These are phyloP conservation scores for Ommatoiulus sabulosus DNA, from an alignment of 2,888 invertebrate species.

Conservation along the genomic window DNA sequence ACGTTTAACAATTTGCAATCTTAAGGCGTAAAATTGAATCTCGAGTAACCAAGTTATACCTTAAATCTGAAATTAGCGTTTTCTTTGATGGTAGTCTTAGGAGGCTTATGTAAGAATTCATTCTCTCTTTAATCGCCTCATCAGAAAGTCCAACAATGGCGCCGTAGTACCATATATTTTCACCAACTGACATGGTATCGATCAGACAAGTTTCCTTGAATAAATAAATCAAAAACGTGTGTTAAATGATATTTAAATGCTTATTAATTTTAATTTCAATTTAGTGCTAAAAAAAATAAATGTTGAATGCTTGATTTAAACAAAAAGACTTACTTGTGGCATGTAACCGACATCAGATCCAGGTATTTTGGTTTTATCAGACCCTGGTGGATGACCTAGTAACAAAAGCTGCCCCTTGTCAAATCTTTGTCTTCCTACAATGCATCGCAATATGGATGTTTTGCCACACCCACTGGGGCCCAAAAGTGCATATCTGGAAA, in stretches of 20 bases:
- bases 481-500: slow-evolving; percentile 87
- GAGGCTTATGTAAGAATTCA: not conserved
- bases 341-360: slow-evolving; percentile 95
- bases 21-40: not conserved
- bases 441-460: slow-evolving; percentile 90
- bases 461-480: no score
- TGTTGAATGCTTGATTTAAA: not conserved
- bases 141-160: not conserved
- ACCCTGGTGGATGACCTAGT: slow-evolving; percentile 89
- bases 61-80: slow-evolving; percentile 13
- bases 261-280: no score
- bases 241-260: no score
- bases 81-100: not conserved
- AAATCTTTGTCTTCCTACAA: slow-evolving; percentile 86
- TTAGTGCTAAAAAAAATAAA: not conserved
- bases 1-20: no score
- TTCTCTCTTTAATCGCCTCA: not conserved
- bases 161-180: slow-evolving; percentile 6
- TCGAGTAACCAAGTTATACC: not conserved
- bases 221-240: not conserved
- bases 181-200: not conserved
- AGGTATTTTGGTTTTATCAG: slow-evolving; percentile 89
- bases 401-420: slow-evolving; percentile 91
- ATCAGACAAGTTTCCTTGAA: not conserved
- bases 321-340: slow-evolving; percentile 77